Percentiles rank a stretch among this genome's conserved stretches.
phyloP scores from a whole-genome alignment of 2,113 vertebrate genomes.

The Aegotheles bennettii region DNA sequence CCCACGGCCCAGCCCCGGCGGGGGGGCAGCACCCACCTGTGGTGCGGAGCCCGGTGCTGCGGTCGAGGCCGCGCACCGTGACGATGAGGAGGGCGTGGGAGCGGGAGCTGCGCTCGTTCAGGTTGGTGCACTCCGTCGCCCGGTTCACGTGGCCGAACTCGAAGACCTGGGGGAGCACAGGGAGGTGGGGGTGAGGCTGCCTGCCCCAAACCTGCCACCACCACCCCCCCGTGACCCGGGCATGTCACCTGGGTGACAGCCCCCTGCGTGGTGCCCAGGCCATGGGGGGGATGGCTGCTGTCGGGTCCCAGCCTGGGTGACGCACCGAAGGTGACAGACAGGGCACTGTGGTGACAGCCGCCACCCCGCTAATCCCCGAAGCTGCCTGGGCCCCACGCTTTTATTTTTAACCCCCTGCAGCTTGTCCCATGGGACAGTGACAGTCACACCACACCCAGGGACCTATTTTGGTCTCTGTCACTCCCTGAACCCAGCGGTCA shows the following conservation, averaged over 20 bases:
- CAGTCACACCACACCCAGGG: not conserved
- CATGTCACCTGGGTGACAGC: not conserved
- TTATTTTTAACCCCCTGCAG: conserved; percentile 10
- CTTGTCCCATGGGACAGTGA: not conserved
- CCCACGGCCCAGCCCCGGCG: rapidly evolving
- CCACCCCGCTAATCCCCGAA: not conserved
- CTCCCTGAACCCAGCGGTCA: not conserved
- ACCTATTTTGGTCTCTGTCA: not conserved
- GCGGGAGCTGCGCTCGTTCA: conserved; percentile 94
- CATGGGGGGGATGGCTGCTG: rapidly evolving
- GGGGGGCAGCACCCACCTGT: conserved; percentile 80
- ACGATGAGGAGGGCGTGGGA: conserved; percentile 93
- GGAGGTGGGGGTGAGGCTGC: not conserved
- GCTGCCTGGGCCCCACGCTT: not conserved
- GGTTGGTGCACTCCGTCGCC: conserved; percentile 89
- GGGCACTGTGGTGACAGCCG: not conserved
- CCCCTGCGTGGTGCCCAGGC: rapidly evolving
- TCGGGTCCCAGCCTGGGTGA: not conserved
- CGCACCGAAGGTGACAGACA: not conserved
- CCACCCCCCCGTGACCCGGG: not conserved
- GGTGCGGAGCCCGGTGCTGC: conserved; percentile 84
- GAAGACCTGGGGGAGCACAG: conserved; percentile 76
- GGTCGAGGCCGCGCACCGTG: conserved; percentile 82
- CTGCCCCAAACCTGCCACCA: not conserved
- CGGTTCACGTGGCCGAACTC: conserved; percentile 88